Conservation (phyloP, 2,888 invertebrate species). For the Drosophila seclusa region DNA sequence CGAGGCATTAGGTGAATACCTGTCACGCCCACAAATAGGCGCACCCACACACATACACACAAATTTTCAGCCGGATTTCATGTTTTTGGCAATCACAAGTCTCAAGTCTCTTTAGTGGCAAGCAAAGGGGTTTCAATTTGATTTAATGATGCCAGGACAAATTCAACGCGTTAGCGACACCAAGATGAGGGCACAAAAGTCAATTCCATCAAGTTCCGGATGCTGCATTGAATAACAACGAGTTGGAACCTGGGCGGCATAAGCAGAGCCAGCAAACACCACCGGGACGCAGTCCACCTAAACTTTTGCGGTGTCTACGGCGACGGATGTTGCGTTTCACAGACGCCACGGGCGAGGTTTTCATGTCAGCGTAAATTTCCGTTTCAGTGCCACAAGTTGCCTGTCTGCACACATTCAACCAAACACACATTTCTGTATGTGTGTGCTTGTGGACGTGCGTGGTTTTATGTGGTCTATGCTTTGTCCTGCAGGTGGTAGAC, state of each 20-base stretch:
- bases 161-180: conserved; percentile 68
- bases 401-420: conserved; percentile 9
- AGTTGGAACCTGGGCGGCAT: conserved; percentile 45
- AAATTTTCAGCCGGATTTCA: conserved; percentile 14
- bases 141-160: conserved; percentile 78
- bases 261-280: conserved; percentile 15
- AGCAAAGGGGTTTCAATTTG: conserved; percentile 78
- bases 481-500: conserved; percentile 79
- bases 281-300: conserved; percentile 57
- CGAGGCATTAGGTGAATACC: conserved; percentile 59
- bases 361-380: conserved; percentile 79
- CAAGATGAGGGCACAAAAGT: conserved; percentile 63
- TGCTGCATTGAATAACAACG: conserved; percentile 79
- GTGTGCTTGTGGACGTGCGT: conserved; percentile 24
- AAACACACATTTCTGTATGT: background rate
- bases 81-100: conserved; percentile 71
- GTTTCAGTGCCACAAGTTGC: conserved; percentile 64
- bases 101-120: conserved; percentile 57
- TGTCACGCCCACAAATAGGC: conserved; percentile 35
- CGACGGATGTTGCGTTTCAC: conserved; percentile 71
- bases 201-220: conserved; percentile 78
- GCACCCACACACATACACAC: background rate
- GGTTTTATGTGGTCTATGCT: conserved; percentile 36
- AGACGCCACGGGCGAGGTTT: conserved; percentile 73
- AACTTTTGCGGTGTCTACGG: conserved; percentile 57